Percentiles rank a stretch among this genome's conserved stretches.
Conservation (phyloP, 30 jellyfish, hydroid and myxozoan genomes). For the Turritopsis rubra region DNA sequence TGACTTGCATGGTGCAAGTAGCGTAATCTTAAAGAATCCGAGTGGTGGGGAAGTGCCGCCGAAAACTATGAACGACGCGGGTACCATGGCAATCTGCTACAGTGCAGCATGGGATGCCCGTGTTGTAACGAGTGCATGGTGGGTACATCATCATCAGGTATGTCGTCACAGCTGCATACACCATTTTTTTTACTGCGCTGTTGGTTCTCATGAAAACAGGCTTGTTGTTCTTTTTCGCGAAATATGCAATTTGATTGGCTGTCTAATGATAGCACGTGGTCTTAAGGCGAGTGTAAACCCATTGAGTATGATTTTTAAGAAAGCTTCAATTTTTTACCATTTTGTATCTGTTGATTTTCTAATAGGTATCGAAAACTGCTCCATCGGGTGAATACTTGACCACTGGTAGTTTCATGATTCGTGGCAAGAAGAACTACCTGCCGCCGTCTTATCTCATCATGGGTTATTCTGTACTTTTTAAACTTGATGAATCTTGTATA, state of each 20-base stretch:
- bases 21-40: conserved; percentile 66
- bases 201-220: background rate
- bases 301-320: no score
- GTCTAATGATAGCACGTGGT: no score
- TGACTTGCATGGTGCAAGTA: conserved; percentile 97
- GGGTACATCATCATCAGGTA: conserved; percentile 98
- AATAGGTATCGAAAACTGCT: conserved; percentile 96
- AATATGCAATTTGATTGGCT: no score
- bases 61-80: conserved; percentile 92
- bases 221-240: no score
- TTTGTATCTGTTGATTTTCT: background rate
- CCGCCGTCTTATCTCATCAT: conserved; percentile 81
- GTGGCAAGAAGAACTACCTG: conserved; percentile 91
- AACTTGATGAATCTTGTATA: conserved; percentile 69
- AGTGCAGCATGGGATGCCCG: conserved; percentile 99
- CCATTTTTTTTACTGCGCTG: background rate
- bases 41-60: conserved; percentile 94
- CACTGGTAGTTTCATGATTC: conserved; percentile 97
- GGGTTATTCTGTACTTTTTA: conserved; percentile 95
- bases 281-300: no score
- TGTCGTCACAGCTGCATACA: background rate
- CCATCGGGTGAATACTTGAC: conserved; percentile 98
- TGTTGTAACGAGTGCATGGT: conserved; percentile 97
- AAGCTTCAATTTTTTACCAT: no score
- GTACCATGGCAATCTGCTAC: conserved; percentile 96